A percentile compares a stretch with the other conserved stretches of the same genome.
Evolutionary conservation across 2,888 invertebrate genomes (phyloP).

Genomic region (Embidobia sp.): DNA sequence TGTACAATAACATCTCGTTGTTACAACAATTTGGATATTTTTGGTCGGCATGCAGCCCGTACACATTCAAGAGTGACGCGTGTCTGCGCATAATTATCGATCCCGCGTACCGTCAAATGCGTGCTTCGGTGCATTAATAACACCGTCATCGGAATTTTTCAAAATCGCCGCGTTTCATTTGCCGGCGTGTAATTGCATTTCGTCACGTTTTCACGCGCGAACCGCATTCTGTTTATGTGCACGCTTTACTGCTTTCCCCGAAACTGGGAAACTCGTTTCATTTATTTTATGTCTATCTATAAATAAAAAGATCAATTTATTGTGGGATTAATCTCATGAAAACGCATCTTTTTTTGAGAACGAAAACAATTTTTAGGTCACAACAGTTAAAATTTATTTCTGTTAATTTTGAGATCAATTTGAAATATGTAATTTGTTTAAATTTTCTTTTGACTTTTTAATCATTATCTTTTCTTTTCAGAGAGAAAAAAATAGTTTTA

Average conservation of each 20-base stretch:
- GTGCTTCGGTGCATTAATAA: conserved; percentile 59
- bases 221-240: not conserved
- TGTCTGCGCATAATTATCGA: conserved; percentile 64
- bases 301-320: no score
- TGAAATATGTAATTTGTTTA: no score
- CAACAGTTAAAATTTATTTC: no score
- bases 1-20: not conserved
- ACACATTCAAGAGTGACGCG: conserved; percentile 42
- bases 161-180: conserved; percentile 36
- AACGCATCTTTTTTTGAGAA: no score
- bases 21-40: conserved; percentile 31
- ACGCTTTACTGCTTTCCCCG: conserved; percentile 2
- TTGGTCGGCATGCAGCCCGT: conserved; percentile 2
- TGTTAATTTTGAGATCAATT: no score
- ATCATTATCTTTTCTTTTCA: no score
- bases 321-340: no score
- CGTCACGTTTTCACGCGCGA: conserved; percentile 32
- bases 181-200: conserved; percentile 22
- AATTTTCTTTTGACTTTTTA: no score
- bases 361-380: no score
- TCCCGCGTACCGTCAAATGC: conserved; percentile 45
- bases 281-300: no score
- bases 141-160: conserved; percentile 36
- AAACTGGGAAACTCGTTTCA: conserved; percentile 15
- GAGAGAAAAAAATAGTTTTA: no score